Evolutionary conservation across 2,888 invertebrate species (phyloP).

Genomic region (Caenorhabditis wallacei): DNA sequence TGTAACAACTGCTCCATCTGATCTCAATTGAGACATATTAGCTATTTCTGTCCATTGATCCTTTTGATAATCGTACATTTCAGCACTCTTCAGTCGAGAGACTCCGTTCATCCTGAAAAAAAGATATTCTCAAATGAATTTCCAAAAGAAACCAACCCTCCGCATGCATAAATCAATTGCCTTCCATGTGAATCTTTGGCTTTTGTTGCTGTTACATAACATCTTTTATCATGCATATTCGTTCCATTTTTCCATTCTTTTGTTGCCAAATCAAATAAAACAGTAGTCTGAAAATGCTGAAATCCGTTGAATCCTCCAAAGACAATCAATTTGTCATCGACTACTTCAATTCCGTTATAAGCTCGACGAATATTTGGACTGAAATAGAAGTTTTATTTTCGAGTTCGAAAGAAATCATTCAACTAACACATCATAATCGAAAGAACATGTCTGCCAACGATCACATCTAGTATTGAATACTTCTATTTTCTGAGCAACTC

Average conservation of each 20-base stretch:
- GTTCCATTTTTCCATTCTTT: constrained; percentile 50
- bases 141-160: constrained; percentile 42
- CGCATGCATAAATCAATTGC: constrained; percentile 47
- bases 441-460: constrained; percentile 57
- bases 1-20: constrained; percentile 53
- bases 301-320: constrained; percentile 62
- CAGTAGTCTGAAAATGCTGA: constrained; percentile 54
- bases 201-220: constrained; percentile 52
- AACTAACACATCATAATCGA: constrained; percentile 53
- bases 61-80: constrained; percentile 39
- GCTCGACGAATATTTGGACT: constrained; percentile 58
- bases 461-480: constrained; percentile 63
- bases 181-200: constrained; percentile 39
- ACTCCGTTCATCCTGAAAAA: constrained; percentile 65
- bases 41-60: constrained; percentile 55
- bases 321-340: constrained; percentile 54
- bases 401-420: background rate
- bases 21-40: constrained; percentile 45
- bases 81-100: constrained; percentile 47
- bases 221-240: constrained; percentile 62
- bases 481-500: constrained; percentile 62
- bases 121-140: background rate
- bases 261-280: constrained; percentile 51
- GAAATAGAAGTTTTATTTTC: background rate
- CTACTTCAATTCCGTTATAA: constrained; percentile 57